Base-by-base conservation (phyloP, 2,113 vertebrate species). In the Fulmarus glacialis region DNA sequence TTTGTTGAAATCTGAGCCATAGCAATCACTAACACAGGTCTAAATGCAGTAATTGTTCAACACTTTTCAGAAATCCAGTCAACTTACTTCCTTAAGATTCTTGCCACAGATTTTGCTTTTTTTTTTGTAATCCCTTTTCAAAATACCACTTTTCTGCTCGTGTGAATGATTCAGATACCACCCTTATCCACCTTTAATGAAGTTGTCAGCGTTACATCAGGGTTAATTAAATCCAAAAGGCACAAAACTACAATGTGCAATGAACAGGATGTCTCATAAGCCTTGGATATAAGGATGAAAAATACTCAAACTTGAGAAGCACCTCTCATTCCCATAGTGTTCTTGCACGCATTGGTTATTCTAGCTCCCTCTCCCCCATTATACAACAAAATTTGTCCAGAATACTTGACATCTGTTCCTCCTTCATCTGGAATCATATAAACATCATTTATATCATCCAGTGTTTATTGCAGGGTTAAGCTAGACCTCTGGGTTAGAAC, bases 161-260 rank as follows among this genome's bases (percentile, higher is more conserved):
- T 58, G 26, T 58, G 55, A 81, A 58, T n/a, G 24, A 82, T 64
- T 68, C 27, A 73, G 45, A 42, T 13, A 45, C 9, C 2, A 1
- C 20, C 26, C 4, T 87, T 0, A 15, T 71, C 24, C 32, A 93
- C 63, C 42, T 78, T 92, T 73, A 91, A 83, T 71, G 42, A 73
- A 91, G 32, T 34, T 67, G 12, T 82, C 80, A 78, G 80, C 58
- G 32, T 67, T 80, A 30, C 12, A 89, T n/a, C 6, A 66, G 50
- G 83, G 83, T 78, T 92, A 91, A 87, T 89, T 91, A 96, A 89
- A 87, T 47, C 47, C 68, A 84, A 89, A 52, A 87, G 63, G 26
- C 26, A 79, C 5, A 4, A 67, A 81, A 52, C 56, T 60, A 86
- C 47, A 71, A 14, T 12, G n/a, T 38, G 26, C 34, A 26, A 66